Evolutionary conservation across 2,797 vertebrate species (phyloP).

Genomic region (Enteromius argenteus): DNA sequence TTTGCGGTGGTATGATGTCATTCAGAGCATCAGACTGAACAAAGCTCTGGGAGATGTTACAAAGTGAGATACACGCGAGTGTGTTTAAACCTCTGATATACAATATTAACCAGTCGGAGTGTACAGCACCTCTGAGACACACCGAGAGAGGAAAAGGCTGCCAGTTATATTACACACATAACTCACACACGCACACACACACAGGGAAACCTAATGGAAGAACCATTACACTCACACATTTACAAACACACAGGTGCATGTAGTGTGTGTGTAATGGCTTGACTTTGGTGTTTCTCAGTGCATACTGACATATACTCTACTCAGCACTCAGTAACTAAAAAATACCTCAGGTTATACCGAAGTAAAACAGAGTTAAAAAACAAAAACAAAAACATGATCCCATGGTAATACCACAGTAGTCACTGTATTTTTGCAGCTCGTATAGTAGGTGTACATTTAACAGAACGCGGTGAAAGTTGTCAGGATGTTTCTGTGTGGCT

Average conservation of each 20-base stretch:
- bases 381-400: neutral
- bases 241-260: neutral
- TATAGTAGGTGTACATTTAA: neutral
- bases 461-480: neutral
- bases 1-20: neutral
- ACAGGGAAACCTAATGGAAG: neutral
- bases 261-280: conserved; percentile 1
- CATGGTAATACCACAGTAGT: too few species aligned
- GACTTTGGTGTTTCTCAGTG: neutral
- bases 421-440: neutral
- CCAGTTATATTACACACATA: conserved; percentile 46
- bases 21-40: neutral
- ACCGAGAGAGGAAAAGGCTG: neutral
- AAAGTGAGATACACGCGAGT: neutral
- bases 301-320: neutral
- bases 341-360: neutral
- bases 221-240: too few species aligned
- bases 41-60: conserved; percentile 26
- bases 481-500: neutral
- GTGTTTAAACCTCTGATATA: conserved; percentile 38
- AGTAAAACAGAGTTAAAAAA: too few species aligned
- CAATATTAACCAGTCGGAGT: conserved; percentile 27
- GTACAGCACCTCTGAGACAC: conserved; percentile 32
- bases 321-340: neutral
- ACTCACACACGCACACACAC: neutral